Conservation (phyloP, 2,113 vertebrate species). For the Camarhynchus parvulus region DNA sequence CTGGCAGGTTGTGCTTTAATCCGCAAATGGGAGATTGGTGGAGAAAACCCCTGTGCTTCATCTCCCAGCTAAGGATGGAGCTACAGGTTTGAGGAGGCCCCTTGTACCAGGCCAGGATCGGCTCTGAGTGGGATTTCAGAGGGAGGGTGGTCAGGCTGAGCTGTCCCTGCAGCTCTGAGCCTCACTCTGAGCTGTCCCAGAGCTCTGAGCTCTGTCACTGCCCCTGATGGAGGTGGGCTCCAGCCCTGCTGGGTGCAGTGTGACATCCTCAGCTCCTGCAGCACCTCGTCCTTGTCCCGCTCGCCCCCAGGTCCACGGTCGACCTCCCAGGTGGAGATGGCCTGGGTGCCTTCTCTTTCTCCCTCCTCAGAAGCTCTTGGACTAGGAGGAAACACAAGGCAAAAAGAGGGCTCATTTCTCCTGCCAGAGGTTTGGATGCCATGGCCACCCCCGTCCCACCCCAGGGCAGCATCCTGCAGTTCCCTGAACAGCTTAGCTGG, state of each 20-base stretch:
- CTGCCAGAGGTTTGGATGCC: not conserved
- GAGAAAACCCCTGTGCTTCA: not conserved
- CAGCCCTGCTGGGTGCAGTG: not conserved
- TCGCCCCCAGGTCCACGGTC: fast-evolving
- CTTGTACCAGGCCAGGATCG: fast-evolving
- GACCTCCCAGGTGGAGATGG: fast-evolving
- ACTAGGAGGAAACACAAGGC: slow-evolving; percentile 30
- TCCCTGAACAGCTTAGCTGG: not conserved
- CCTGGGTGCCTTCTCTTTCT: not conserved
- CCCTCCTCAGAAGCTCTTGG: slow-evolving; percentile 44
- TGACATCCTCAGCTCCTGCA: not conserved
- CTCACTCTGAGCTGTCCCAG: too few relatives aligned
- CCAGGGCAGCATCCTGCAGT: not conserved
- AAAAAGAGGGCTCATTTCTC: not conserved
- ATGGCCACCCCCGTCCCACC: not conserved
- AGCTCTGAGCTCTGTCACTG: not conserved
- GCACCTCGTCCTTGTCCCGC: not conserved
- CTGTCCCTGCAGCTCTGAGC: not conserved
- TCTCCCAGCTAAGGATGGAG: not conserved
- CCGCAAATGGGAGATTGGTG: too few relatives aligned
- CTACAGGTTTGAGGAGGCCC: not conserved
- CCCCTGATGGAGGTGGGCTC: not conserved
- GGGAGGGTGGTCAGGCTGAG: not conserved
- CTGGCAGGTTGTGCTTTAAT: not conserved
- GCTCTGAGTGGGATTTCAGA: fast-evolving